Base-by-base conservation (phyloP, 2,113 vertebrate genomes). In the Mastomys natalensis region DNA sequence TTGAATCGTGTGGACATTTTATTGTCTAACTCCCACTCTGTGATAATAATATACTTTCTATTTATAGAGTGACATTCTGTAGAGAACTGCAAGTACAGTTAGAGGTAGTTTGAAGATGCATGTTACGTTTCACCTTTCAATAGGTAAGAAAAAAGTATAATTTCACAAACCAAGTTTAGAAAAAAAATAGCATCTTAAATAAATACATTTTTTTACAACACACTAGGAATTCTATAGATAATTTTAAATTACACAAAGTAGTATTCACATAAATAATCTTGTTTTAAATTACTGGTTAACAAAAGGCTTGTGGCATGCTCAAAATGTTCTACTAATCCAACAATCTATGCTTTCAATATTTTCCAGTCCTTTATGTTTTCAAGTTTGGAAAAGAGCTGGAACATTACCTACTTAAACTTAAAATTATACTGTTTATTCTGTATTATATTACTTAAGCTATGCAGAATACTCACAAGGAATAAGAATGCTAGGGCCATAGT, bases 21-120 rank as follows among this genome's bases (percentile, higher is more conserved):
- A 93, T 82, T 95, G 37, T 51, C 40, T 87, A 80, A 80, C 19
- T 24, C 16, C 8, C 72, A 90, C 31, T 77, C 78, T 53, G 64
- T 72, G 72, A 73, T 95, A 87, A 94, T 80, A 91, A 94, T 81
- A 94, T 43, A 68, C 31, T n/a, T 74, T 94, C 3, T 89, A 70
- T 80, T 94, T 97, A 85, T 53, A 74, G 48, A 92, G 31, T 80
- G 7, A 51, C 34, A 90, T 80, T 95, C 64, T 78, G 21, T 72
- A 94, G 95, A 26, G 11, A 86, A 85, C 51, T 48, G 10, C 93
- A 91, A 89, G 13, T 43, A 53, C 1, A 80, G 87, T 37, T 94
- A 95, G 51, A 43, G 24, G 48, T 17, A 70, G 29, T 80, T 77
- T 91, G 80, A 93, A 87, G 60, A 60, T 60, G 40, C 10, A 34